Conservation (phyloP, 2,113 vertebrate genomes). For the Phyllostomus hastatus region DNA sequence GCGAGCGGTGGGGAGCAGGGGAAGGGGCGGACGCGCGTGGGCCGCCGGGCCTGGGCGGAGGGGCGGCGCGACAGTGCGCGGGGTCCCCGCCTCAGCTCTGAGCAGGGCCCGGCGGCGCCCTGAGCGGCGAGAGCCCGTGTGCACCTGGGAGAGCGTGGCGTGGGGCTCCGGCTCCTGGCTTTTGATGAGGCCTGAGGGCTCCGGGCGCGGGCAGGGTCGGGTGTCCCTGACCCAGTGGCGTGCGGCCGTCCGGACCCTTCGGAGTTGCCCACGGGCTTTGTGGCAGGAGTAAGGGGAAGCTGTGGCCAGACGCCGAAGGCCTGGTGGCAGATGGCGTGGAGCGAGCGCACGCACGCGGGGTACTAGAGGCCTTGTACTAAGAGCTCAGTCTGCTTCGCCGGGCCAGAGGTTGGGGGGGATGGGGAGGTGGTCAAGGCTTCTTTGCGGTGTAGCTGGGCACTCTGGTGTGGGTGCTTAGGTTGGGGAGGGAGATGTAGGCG, state of each 20-base stretch:
- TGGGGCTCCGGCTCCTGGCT: background rate
- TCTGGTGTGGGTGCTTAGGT: background rate
- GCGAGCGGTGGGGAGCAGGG: constrained; percentile 20
- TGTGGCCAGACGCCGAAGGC: background rate
- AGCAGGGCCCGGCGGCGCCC: background rate
- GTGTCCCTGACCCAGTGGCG: background rate
- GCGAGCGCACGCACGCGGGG: background rate
- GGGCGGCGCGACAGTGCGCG: background rate
- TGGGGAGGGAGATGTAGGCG: background rate
- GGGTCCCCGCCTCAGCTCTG: background rate
- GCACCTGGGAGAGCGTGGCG: background rate
- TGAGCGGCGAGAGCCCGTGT: rapidly evolving
- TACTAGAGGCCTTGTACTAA: background rate
- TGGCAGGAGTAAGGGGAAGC: background rate
- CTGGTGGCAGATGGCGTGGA: constrained; percentile 30
- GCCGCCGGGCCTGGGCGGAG: background rate
- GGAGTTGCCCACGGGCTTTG: constrained; percentile 6
- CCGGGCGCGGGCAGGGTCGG: background rate
- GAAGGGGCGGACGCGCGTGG: background rate
- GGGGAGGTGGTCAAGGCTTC: background rate
- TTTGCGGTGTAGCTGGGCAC: background rate
- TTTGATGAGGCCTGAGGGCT: background rate
- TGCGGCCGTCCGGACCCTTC: background rate
- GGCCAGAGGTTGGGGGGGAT: background rate
- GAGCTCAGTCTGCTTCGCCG: background rate